A percentile compares a stretch with the other conserved stretches of the same genome.
Evolutionary conservation across 2,888 invertebrate species (phyloP).

Genomic region (Melieria crassipennis): DNA sequence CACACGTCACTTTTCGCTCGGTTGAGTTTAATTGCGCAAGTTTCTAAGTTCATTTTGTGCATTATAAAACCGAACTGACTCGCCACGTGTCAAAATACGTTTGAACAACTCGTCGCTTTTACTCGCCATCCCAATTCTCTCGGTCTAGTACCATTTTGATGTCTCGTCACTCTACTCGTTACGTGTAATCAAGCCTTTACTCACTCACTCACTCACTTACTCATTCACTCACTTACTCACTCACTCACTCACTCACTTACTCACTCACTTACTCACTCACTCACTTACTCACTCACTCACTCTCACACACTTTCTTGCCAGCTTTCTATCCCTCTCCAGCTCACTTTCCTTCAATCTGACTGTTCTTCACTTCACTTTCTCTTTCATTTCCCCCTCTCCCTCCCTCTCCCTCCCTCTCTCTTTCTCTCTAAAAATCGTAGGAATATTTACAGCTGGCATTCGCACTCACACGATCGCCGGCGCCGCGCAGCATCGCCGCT

Average conservation of each 20-base stretch:
- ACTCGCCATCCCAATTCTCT: too few species aligned
- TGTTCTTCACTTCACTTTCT: background rate
- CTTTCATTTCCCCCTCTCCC: background rate
- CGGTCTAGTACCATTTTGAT: too few species aligned
- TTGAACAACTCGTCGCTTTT: too few species aligned
- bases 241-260: background rate
- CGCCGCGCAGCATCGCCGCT: conserved; percentile 7
- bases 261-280: background rate
- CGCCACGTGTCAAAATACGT: too few species aligned
- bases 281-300: background rate
- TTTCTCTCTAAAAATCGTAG: background rate
- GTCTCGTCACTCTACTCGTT: too few species aligned
- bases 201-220: background rate
- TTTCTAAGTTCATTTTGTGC: too few species aligned
- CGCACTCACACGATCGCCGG: conserved; percentile 1
- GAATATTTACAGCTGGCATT: conserved; percentile 14
- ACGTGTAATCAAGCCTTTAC: too few species aligned
- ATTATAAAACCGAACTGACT: too few species aligned
- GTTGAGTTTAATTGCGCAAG: too few species aligned
- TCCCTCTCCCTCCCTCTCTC: too few species aligned
- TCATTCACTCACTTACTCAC: background rate
- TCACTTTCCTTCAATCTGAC: background rate
- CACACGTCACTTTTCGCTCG: too few species aligned
- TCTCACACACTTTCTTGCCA: too few species aligned
- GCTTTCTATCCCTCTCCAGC: background rate